A percentile compares a stretch with the other conserved stretches of the same genome.
Evolutionary conservation across 2,113 vertebrate species (phyloP).

Genomic region (Onychostoma macrolepis): DNA sequence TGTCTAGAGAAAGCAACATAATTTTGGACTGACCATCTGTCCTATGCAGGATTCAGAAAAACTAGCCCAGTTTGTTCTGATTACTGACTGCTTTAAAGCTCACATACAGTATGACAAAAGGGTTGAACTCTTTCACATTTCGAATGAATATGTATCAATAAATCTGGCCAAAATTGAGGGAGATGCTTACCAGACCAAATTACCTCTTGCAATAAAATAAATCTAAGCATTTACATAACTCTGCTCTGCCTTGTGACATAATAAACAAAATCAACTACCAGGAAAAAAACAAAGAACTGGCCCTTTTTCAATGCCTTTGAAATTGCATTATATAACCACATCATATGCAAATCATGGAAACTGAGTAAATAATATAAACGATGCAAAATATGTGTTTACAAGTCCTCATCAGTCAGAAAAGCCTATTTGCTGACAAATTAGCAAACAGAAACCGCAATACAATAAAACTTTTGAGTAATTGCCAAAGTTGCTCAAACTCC

Average conservation of each 20-base stretch:
- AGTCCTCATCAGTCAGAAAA: conserved; percentile 35
- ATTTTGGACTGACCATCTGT: not conserved
- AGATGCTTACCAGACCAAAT: not conserved
- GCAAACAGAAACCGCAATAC: conserved; percentile 11
- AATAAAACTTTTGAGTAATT: conserved; percentile 45
- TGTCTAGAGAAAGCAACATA: not conserved
- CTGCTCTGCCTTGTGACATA: not conserved
- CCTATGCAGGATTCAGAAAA: not conserved
- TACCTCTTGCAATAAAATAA: not conserved
- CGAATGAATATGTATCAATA: not conserved
- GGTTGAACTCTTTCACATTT: not conserved
- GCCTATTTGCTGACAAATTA: conserved; percentile 40
- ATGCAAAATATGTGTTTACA: conserved; percentile 29
- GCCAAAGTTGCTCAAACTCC: conserved; percentile 46
- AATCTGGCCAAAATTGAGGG: not conserved
- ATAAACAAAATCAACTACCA: conserved; percentile 1
- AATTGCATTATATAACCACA: conserved; percentile 7
- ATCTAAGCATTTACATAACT: not conserved
- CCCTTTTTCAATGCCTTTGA: not conserved
- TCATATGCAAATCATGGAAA: conserved; percentile 7
- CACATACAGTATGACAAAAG: not conserved
- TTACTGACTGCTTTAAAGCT: not conserved
- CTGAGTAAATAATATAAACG: conserved; percentile 25
- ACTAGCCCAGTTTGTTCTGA: not conserved
- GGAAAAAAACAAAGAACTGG: not conserved